Evolutionary conservation across 37 sponge, comb jelly and placozoan genomes (phyloP), one percentile per base, ranked within the genome.

Genomic region (Oopsacas minuta): DNA sequence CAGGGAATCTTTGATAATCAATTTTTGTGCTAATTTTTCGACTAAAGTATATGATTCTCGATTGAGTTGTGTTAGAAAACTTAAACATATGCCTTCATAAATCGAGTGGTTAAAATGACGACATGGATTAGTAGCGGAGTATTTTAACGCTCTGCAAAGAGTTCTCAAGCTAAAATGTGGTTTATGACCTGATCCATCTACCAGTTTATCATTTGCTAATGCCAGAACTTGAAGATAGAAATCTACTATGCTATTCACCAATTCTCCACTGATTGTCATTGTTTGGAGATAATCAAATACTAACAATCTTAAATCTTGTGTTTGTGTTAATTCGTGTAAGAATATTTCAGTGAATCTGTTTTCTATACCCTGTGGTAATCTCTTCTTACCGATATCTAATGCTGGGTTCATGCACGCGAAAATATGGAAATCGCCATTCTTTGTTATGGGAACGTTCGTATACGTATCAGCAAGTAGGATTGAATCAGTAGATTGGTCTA

Each of bases 351-450:
- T 95, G 35, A 98, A 92, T 61, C 97, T 91, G 86, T 91, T 95
- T 81, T 92, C 88, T 1, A 98, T 91, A 49, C 86, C 89, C 25
- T 86, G 84, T 34, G 99, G 94, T n/a, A 98, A 85, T 8, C 89
- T 53, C 52, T 84, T 88, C 86, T 98, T 98, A 7, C 96, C 96
- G 36, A 95, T 52, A 83, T 98, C 99, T 52, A 94, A 95, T 35
- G 99, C 90, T 0, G 99, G 99, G 39, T 98, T 98, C 99, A 98
- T 98, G 83, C 96, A 95, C 20, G 94, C 93, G 84, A 98, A 95
- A 0, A 98, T 37, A 5, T 91, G 85, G 82, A 98, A 98, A 32
- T 93, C 52, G 15, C 81, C 52, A 83, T 91, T 90, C 23, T 91
- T 83, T 51, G 83, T 53, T 23, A 98, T 96, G 32, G 89, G 86